Conservation (phyloP, 2,797 vertebrate species). For the Microctenopoma lineatum region DNA sequence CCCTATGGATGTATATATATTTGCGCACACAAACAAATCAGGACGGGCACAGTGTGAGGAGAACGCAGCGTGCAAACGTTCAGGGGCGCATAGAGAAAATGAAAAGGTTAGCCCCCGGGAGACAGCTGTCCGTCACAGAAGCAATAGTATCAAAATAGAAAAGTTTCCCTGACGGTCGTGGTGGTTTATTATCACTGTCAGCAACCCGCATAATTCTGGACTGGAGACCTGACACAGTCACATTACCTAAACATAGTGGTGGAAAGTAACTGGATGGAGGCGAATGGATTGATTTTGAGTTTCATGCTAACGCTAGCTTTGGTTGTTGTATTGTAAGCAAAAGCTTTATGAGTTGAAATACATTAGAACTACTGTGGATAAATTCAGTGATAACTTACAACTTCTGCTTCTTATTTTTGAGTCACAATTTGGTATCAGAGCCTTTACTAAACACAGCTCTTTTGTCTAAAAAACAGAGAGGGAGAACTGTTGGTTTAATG, state of each 20-base stretch:
- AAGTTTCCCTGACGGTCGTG: constrained; percentile 35
- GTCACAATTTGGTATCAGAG: too few relatives aligned
- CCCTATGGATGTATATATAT: constrained; percentile 4
- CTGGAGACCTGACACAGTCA: constrained; percentile 1
- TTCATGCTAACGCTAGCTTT: too few relatives aligned
- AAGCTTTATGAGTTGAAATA: too few relatives aligned
- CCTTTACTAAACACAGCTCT: too few relatives aligned
- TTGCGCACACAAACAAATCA: constrained; percentile 25
- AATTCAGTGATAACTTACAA: too few relatives aligned
- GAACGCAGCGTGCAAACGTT: constrained; percentile 53
- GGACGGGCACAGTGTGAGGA: constrained; percentile 16
- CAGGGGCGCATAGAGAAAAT: constrained; percentile 24
- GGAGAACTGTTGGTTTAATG: background rate
- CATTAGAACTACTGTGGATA: too few relatives aligned
- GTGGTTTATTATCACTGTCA: constrained; percentile 64
- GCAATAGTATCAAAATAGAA: constrained; percentile 60
- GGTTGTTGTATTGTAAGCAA: too few relatives aligned
- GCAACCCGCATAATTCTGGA: constrained; percentile 35
- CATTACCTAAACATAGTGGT: constrained; percentile 5
- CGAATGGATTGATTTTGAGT: too few relatives aligned
- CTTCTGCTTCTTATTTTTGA: too few relatives aligned
- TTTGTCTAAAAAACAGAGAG: too few relatives aligned
- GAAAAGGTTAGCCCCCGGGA: constrained; percentile 36
- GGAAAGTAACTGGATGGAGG: constrained; percentile 2
- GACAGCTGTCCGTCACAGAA: constrained; percentile 72